phyloP scores from a whole-genome alignment of 1,140 invertebrate species.

The Vollenhovia emeryi region DNA sequence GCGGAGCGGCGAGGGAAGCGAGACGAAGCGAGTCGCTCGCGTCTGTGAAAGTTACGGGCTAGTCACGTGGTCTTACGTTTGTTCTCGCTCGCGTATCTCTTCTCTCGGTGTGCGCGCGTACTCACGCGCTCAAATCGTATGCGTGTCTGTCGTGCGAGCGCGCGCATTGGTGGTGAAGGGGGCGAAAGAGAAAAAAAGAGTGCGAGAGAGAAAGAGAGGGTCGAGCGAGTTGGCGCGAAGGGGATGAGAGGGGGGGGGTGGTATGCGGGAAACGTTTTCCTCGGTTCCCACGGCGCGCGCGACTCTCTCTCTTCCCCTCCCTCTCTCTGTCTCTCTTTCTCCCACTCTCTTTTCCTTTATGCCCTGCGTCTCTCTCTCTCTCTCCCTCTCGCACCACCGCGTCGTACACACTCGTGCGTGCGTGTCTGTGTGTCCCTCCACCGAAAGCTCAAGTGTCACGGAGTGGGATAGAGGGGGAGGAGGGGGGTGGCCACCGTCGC shows the following conservation, averaged over 20 bases:
- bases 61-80: conserved; percentile 73
- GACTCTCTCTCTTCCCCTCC: conserved; percentile 72
- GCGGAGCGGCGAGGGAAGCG: neutral
- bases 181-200: conserved; percentile 31
- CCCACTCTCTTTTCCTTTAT: conserved; percentile 47
- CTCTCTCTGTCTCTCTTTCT: conserved; percentile 17
- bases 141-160: conserved; percentile 47
- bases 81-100: conserved; percentile 61
- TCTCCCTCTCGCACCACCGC: conserved; percentile 35
- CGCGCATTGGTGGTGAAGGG: conserved; percentile 63
- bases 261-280: conserved; percentile 85
- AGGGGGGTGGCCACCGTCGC: conserved; percentile 64
- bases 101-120: conserved; percentile 5
- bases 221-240: conserved; percentile 27
- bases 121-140: conserved; percentile 43
- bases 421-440: conserved; percentile 46
- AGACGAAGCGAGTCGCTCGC: conserved; percentile 40
- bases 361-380: conserved; percentile 2
- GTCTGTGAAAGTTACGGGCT: conserved; percentile 70
- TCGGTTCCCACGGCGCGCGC: conserved; percentile 83
- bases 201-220: neutral
- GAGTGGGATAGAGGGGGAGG: neutral
- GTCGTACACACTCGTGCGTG: conserved; percentile 4
- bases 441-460: conserved; percentile 57
- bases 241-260: conserved; percentile 67